Percentiles rank a stretch among this genome's conserved stretches.
These are phyloP conservation scores for Tenebrosternarchus preto DNA, from an alignment of 2,113 vertebrate genomes.

Conservation along the genomic window DNA sequence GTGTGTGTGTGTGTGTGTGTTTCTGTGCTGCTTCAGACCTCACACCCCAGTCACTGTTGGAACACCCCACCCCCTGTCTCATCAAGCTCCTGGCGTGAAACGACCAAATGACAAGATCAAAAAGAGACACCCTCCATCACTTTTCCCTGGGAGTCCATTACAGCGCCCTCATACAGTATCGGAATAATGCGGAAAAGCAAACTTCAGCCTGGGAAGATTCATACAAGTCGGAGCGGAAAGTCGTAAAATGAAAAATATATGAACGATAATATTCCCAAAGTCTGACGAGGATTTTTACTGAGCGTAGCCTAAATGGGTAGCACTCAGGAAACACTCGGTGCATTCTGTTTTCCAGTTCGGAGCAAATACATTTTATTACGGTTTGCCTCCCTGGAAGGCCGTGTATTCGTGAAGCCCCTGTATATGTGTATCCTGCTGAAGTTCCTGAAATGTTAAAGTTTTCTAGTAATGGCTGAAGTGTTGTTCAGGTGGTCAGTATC, in stretches of 20 bases:
- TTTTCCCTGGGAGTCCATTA: constrained; percentile 3
- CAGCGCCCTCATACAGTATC: neutral
- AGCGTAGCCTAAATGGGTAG: neutral
- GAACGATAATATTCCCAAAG: neutral
- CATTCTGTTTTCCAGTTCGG: too few relatives aligned
- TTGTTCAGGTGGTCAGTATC: too few relatives aligned
- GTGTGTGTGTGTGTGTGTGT: too few relatives aligned
- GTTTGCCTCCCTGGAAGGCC: too few relatives aligned
- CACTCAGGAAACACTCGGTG: too few relatives aligned
- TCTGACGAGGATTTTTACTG: neutral
- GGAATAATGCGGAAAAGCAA: neutral
- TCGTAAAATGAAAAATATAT: neutral
- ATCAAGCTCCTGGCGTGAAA: constrained; percentile 6
- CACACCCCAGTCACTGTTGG: neutral
- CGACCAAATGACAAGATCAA: neutral
- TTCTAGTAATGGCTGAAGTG: too few relatives aligned
- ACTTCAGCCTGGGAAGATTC: neutral
- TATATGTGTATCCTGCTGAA: too few relatives aligned
- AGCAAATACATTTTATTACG: too few relatives aligned
- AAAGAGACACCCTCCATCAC: neutral
- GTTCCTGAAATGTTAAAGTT: too few relatives aligned
- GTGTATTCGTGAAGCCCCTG: too few relatives aligned
- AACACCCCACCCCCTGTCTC: neutral
- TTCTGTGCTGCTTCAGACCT: neutral
- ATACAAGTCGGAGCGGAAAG: neutral